Evolutionary conservation across 2,113 vertebrate genomes (phyloP).

Genomic region (Trematocara stigmaticum): DNA sequence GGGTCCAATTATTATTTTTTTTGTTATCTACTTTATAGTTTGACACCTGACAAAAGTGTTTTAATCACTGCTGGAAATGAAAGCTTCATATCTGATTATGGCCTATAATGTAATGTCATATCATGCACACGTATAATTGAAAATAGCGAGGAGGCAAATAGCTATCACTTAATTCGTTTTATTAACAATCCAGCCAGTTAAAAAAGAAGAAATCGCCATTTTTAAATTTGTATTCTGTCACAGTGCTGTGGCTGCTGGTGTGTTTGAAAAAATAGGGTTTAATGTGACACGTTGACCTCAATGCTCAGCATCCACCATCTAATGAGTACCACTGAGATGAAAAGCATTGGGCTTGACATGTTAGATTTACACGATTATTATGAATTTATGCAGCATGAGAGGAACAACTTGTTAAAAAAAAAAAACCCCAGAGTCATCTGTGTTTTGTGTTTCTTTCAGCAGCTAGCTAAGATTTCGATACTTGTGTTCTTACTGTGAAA

Average conservation of each 20-base stretch:
- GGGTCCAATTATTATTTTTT: neutral
- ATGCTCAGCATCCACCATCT: neutral
- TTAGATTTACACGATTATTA: neutral
- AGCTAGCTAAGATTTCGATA: neutral
- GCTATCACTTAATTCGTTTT: neutral
- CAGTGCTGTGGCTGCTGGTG: neutral
- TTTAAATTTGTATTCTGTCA: neutral
- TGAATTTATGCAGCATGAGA: neutral
- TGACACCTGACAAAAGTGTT: neutral
- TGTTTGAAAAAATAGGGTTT: neutral
- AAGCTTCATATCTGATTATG: neutral
- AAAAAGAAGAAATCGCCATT: neutral
- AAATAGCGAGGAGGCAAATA: neutral
- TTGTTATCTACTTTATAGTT: neutral
- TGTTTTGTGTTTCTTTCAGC: neutral
- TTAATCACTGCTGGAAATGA: neutral
- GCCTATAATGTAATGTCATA: neutral
- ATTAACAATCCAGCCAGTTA: neutral
- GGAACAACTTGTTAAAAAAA: neutral
- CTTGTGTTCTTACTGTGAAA: neutral
- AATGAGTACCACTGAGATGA: neutral
- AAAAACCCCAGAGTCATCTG: neutral
- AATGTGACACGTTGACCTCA: neutral
- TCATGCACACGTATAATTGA: neutral
- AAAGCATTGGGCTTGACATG: neutral